Evolutionary conservation across 2,113 vertebrate genomes (phyloP).

Genomic region (Hemiscyllium ocellatum): DNA sequence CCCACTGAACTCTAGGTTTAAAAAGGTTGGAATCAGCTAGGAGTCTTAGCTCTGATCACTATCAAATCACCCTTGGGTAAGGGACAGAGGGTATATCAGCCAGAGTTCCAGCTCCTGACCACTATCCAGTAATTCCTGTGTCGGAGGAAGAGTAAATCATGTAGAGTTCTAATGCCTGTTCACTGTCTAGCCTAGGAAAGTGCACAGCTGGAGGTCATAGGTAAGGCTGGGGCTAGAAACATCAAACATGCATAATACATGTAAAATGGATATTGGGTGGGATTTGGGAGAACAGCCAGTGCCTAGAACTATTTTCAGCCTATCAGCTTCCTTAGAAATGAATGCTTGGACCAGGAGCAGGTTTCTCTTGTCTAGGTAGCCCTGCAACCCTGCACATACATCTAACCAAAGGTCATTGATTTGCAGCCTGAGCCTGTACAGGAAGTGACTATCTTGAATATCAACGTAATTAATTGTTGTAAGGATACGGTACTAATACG

Average conservation of each 20-base stretch:
- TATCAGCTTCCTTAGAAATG: background rate
- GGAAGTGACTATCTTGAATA: too few relatives aligned
- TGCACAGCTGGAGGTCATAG: background rate
- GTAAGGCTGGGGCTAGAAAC: too few relatives aligned
- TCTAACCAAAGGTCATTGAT: background rate
- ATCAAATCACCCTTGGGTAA: background rate
- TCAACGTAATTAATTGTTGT: background rate
- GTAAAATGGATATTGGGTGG: background rate
- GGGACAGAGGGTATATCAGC: background rate
- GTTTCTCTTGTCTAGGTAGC: background rate
- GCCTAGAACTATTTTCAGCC: background rate
- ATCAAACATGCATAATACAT: background rate
- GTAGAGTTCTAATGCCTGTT: background rate
- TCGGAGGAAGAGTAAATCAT: background rate
- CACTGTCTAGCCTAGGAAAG: background rate
- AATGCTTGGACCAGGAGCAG: background rate
- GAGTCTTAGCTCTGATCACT: background rate
- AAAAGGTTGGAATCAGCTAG: background rate
- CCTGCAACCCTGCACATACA: background rate
- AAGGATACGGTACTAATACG: constrained; percentile 78
- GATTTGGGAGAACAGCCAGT: background rate
- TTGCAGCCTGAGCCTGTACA: background rate
- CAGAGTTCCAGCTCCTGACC: background rate
- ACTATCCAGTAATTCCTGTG: background rate
- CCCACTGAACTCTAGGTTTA: background rate